Evolutionary conservation across 30 jellyfish, hydroid and myxozoan genomes (phyloP), one percentile per base, ranked within the genome.

Genomic region (Rhopilema esculentum): DNA sequence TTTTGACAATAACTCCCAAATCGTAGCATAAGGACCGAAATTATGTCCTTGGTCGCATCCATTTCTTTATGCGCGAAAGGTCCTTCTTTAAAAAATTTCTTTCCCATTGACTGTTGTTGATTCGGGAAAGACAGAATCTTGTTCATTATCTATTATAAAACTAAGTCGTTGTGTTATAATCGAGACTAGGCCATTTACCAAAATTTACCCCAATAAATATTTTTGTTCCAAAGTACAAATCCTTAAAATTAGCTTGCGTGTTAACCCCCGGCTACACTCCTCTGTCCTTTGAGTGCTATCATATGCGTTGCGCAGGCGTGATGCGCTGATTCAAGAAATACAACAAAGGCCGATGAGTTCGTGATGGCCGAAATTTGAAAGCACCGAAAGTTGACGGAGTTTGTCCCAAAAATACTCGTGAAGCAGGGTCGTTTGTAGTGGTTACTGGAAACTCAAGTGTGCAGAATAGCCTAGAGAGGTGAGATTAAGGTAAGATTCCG

Each of bases 401-500:
- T 72, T 30, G 81, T 25, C 68, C 87, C 66, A 33, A 72, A 84
- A 84, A 51, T 70, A 84, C 83, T 21, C 76, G 31, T 21, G n/a
- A 57, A 74, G 57, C 71, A 33, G 94, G 21, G 69, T 83, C n/a
- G 68, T 62, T 61, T 51, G 77, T 16, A 20, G 23, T 66, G 57
- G 94, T 29, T 74, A 50, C 53, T 64, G 89, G 49, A 22, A 52
- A 77, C 94, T 86, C 40, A 77, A 86, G 79, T 52, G 94, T 77
- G 89, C 89, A 86, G 88, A 17, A 23, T 48, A 51, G 83, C 66
- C 67, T 75, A 33, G 31, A 75, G 89, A 77, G 64, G 30, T 51
- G 72, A 93, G 92, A 84, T 85, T 85, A 77, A 50, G 92, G 89
- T 84, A 92, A 83, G 65, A 86, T 80, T 85, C 80, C 49, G 66